phyloP scores from a whole-genome alignment of 2,797 vertebrate genomes.

The Euphonia xanthogaster region DNA sequence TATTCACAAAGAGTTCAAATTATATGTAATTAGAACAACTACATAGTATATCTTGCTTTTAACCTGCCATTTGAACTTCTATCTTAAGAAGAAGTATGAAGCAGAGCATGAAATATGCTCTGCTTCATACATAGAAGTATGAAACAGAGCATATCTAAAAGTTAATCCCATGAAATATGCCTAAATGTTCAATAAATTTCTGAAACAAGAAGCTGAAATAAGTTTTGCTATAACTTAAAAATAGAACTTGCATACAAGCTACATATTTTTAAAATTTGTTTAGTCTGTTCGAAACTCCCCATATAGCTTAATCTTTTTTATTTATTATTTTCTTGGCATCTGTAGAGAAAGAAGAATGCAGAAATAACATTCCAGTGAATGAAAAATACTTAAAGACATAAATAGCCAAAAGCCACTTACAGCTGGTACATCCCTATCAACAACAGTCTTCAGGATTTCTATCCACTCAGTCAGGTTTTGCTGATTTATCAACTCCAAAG shows the following conservation, averaged over 20 bases:
- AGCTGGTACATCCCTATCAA: conserved; percentile 94
- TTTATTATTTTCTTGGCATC: background rate
- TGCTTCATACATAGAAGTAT: background rate
- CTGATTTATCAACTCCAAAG: conserved; percentile 97
- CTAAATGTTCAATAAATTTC: background rate
- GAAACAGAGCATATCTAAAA: background rate
- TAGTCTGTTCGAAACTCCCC: background rate
- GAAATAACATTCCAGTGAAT: background rate
- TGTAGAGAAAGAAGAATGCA: background rate
- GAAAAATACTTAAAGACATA: background rate
- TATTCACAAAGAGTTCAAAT: background rate
- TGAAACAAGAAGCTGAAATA: background rate
- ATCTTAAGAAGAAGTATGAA: background rate
- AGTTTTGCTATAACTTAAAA: background rate
- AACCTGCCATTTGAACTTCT: background rate
- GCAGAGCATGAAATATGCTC: background rate
- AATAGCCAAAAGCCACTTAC: conserved; percentile 77
- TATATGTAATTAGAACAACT: background rate
- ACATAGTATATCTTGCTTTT: background rate
- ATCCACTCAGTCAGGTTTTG: conserved; percentile 98
- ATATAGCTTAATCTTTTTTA: background rate
- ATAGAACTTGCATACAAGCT: background rate
- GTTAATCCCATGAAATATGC: background rate
- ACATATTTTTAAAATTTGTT: background rate
- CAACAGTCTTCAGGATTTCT: conserved; percentile 97